phyloP scores from a whole-genome alignment of 2,797 vertebrate species.

The Halcyon leucocephala region DNA sequence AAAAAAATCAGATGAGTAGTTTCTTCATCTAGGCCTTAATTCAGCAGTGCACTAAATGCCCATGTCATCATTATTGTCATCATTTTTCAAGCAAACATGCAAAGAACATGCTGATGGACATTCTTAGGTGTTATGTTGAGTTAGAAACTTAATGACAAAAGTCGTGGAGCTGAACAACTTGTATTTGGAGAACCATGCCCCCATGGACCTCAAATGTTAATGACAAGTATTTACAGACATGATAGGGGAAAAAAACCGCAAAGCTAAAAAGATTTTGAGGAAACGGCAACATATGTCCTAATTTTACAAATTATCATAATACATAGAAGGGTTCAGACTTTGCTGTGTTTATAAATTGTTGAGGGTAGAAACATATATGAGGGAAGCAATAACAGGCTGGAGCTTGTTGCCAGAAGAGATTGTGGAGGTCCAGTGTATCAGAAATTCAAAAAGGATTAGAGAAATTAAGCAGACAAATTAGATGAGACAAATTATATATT shows the following conservation, averaged over 20 bases:
- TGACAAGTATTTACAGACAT: not conserved
- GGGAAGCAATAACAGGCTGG: not conserved
- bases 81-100: constrained; percentile 7
- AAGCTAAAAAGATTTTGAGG: not conserved
- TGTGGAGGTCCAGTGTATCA: not conserved
- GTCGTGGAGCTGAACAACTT: not conserved
- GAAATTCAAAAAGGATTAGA: constrained; percentile 32
- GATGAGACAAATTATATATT: constrained; percentile 26
- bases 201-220: not conserved
- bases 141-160: not conserved
- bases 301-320: not conserved
- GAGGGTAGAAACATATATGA: not conserved
- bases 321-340: not conserved
- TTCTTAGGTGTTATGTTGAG: constrained; percentile 6
- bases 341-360: not conserved
- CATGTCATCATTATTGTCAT: constrained; percentile 5
- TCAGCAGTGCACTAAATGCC: not conserved
- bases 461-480: constrained; percentile 51
- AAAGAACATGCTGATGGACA: not conserved
- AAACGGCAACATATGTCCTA: not conserved
- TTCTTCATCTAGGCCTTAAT: not conserved
- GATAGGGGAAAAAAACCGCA: not conserved
- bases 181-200: not conserved
- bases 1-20: not conserved
- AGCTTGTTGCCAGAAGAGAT: not conserved